A percentile compares a stretch with the other conserved stretches of the same genome.
Conservation (phyloP, 2,797 vertebrate genomes). For the Typhlichthys subterraneus region DNA sequence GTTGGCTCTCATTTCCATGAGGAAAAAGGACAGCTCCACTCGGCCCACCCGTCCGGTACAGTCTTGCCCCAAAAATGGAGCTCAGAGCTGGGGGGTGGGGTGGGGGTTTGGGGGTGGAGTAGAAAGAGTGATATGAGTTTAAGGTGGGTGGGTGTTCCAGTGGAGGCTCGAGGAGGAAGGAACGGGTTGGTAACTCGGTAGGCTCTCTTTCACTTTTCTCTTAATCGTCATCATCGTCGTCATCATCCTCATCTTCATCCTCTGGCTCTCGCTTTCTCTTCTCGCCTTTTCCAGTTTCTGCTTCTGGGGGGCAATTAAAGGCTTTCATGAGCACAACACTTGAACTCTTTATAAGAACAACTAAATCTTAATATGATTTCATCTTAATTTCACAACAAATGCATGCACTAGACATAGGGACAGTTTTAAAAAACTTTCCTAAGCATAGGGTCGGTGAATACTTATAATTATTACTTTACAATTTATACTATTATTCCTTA, state of each 20-base stretch:
- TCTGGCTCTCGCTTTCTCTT: conserved; percentile 92
- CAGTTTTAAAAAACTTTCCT: too few relatives aligned
- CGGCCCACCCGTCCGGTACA: conserved; percentile 84
- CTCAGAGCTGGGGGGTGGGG: conserved; percentile 67
- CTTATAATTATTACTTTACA: too few relatives aligned
- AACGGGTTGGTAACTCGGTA: conserved; percentile 73
- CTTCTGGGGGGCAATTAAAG: conserved; percentile 65
- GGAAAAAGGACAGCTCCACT: conserved; percentile 67
- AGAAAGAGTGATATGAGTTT: conserved; percentile 73
- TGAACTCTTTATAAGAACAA: too few relatives aligned
- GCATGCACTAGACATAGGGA: too few relatives aligned
- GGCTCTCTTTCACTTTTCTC: conserved; percentile 65
- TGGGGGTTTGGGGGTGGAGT: conserved; percentile 59
- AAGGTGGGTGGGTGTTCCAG: conserved; percentile 62
- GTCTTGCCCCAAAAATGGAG: conserved; percentile 84
- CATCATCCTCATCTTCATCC: conserved; percentile 88
- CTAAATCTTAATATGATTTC: too few relatives aligned
- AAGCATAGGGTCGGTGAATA: too few relatives aligned
- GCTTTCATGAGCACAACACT: too few relatives aligned
- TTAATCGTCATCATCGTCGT: conserved; percentile 84
- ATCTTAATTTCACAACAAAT: too few relatives aligned
- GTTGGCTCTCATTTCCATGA: conserved; percentile 70
- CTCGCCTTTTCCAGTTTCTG: conserved; percentile 83
- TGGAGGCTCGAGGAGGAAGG: conserved; percentile 66
- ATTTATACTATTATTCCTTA: too few relatives aligned